These are phyloP conservation scores for Botia almorhae DNA, from an alignment of 2,797 vertebrate genomes.

Conservation along the genomic window DNA sequence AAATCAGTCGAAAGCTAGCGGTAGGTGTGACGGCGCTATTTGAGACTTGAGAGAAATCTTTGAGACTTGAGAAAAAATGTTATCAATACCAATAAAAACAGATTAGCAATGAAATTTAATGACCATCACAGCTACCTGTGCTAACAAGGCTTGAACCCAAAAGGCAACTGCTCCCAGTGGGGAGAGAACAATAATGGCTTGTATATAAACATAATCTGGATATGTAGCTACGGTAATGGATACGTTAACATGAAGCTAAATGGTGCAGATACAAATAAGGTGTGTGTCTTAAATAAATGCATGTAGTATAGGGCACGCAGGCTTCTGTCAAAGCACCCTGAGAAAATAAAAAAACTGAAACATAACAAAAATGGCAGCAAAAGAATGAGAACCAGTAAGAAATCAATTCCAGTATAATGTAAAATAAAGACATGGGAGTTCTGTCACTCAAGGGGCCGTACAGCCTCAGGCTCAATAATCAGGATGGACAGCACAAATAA, in stretches of 20 bases:
- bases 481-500: slow-evolving; percentile 70
- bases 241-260: slow-evolving; percentile 71
- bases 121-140: slow-evolving; percentile 80
- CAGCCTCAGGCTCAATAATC: slow-evolving; percentile 71
- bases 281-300: slow-evolving; percentile 78
- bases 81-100: slow-evolving; percentile 78
- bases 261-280: slow-evolving; percentile 49
- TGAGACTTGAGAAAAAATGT: slow-evolving; percentile 66
- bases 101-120: slow-evolving; percentile 79
- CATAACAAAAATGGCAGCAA: slow-evolving; percentile 54
- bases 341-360: slow-evolving; percentile 77
- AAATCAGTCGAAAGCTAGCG: slow-evolving; percentile 62
- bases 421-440: slow-evolving; percentile 84
- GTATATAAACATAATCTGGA: slow-evolving; percentile 67
- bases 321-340: slow-evolving; percentile 85
- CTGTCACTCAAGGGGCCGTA: slow-evolving; percentile 73
- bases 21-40: slow-evolving; percentile 72
- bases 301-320: slow-evolving; percentile 79
- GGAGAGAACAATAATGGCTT: slow-evolving; percentile 59
- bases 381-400: slow-evolving; percentile 73
- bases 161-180: slow-evolving; percentile 78
- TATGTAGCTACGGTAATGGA: slow-evolving; percentile 76
- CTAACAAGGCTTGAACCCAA: slow-evolving; percentile 72
- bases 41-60: slow-evolving; percentile 77
- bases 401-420: slow-evolving; percentile 83